phyloP scores from a whole-genome alignment of 2,113 vertebrate species.

The Mesoclemmys tuberculata region DNA sequence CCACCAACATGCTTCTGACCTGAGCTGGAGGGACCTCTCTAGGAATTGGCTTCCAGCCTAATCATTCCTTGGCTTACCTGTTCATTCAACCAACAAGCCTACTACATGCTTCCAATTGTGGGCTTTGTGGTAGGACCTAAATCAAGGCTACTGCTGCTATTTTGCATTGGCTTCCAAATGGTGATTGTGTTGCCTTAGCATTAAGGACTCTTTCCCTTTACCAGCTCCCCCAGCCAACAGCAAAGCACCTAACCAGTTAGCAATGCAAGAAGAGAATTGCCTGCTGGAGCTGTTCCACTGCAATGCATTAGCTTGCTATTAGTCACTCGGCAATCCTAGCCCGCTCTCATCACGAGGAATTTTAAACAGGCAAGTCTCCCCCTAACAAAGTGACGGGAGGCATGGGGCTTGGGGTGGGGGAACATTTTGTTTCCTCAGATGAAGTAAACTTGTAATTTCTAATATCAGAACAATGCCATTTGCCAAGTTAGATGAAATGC shows the following conservation, averaged over 20 bases:
- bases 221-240: neutral
- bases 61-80: neutral
- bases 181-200: neutral
- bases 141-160: neutral
- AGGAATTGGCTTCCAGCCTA: neutral
- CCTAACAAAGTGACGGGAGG: neutral
- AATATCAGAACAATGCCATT: conserved; percentile 64
- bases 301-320: neutral
- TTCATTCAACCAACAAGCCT: neutral
- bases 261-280: neutral
- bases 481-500: conserved; percentile 75
- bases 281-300: neutral
- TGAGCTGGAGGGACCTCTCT: neutral
- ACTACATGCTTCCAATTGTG: neutral
- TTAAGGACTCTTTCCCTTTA: neutral
- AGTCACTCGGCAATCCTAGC: neutral
- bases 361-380: neutral
- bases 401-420: neutral
- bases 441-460: conserved; percentile 61
- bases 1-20: accelerated
- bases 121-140: neutral
- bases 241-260: accelerated
- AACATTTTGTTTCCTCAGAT: conserved; percentile 10
- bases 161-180: neutral
- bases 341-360: neutral